Conservation (phyloP, 2,113 vertebrate genomes). For the Jacana jacana region DNA sequence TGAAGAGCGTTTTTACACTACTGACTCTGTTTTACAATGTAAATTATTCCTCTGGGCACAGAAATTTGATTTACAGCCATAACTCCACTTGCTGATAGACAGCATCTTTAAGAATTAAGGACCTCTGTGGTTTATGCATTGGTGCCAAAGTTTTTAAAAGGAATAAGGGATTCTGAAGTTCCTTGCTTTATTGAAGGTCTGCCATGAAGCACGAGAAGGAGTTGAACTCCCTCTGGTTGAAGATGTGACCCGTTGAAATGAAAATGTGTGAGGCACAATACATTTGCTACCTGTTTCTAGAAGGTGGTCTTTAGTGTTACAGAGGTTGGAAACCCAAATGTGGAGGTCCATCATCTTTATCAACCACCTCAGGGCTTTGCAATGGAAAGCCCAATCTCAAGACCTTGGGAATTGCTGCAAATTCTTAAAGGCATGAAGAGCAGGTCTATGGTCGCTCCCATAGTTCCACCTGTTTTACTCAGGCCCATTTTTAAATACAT, state of each 20-base stretch:
- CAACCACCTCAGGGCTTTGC: background rate
- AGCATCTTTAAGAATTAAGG: background rate
- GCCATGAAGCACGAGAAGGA: background rate
- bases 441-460: background rate
- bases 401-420: background rate
- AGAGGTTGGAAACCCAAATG: background rate
- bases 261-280: background rate
- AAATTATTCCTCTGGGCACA: background rate
- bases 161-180: background rate
- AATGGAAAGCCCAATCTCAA: background rate
- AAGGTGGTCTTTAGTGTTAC: background rate
- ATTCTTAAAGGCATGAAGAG: background rate
- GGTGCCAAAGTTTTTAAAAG: background rate
- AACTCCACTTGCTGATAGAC: background rate
- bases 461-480: background rate
- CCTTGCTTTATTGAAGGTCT: background rate
- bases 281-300: background rate
- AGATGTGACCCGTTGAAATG: background rate
- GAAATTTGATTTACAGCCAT: background rate
- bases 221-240: background rate
- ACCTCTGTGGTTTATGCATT: background rate
- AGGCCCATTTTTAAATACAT: background rate
- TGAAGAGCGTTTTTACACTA: background rate
- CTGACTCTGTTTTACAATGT: background rate
- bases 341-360: background rate